Evolutionary conservation across 1,140 invertebrate genomes (phyloP).

Genomic region (Magallana gigas): DNA sequence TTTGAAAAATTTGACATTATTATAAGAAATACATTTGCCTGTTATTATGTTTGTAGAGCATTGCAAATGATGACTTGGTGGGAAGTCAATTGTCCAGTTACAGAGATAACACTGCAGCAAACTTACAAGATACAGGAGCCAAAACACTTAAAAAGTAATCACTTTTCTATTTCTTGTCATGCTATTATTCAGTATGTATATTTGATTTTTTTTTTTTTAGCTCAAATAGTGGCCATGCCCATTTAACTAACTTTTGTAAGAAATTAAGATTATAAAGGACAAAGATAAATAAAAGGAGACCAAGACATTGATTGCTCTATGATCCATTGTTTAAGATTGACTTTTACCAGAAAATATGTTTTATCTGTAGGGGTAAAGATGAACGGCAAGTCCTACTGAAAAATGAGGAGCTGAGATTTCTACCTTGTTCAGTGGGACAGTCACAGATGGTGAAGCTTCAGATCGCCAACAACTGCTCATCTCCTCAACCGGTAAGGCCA

Average conservation of each 20-base stretch:
- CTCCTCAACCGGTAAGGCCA: constrained; percentile 3
- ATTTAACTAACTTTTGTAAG: too few species aligned
- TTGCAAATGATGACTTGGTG: not conserved
- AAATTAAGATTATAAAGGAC: too few species aligned
- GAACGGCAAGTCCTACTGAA: not conserved
- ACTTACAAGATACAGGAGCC: not conserved
- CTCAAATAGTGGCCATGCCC: too few species aligned
- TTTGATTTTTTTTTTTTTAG: too few species aligned
- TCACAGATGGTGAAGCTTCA: constrained; percentile 12
- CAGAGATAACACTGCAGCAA: not conserved
- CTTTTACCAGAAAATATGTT: not conserved
- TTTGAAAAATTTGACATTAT: too few species aligned
- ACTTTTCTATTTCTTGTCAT: too few species aligned
- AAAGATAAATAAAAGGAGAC: too few species aligned
- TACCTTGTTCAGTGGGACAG: constrained; percentile 7
- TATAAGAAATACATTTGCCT: too few species aligned
- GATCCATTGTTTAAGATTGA: too few species aligned
- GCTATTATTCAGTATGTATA: too few species aligned
- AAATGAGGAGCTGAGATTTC: constrained; percentile 1
- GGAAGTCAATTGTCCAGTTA: not conserved
- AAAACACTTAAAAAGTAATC: constrained; percentile 3
- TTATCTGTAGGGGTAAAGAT: not conserved
- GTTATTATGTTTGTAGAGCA: not conserved
- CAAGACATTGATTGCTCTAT: too few species aligned
- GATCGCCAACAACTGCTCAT: constrained; percentile 26